Evolutionary conservation across 2,888 invertebrate species (phyloP).

Genomic region (Ceriagrion tenellum): DNA sequence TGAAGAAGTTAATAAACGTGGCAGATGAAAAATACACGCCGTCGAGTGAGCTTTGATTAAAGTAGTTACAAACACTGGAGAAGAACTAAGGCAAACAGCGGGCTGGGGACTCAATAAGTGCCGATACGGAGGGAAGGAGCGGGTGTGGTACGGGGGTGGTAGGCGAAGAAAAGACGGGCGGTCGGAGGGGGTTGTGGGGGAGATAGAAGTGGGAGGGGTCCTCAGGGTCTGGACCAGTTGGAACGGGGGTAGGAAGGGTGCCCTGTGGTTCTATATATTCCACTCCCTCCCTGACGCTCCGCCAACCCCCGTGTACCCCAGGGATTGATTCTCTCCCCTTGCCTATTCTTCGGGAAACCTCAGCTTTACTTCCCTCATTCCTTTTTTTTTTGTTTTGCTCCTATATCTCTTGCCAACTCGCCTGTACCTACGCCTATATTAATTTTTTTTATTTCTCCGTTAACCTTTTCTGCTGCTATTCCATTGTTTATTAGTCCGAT

Average conservation of each 20-base stretch:
- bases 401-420: too few relatives aligned
- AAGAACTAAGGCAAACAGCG: conserved; percentile 71
- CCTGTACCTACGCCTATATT: neutral
- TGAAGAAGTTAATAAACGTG: conserved; percentile 76
- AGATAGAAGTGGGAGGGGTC: neutral
- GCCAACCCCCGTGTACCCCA: neutral
- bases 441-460: neutral
- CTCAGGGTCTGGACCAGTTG: neutral
- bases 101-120: conserved; percentile 72
- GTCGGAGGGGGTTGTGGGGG: neutral
- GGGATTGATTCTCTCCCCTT: neutral
- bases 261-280: neutral
- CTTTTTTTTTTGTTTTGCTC: neutral
- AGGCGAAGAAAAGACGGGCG: neutral
- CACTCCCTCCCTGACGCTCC: neutral
- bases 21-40: conserved; percentile 73
- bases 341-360: neutral
- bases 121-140: conserved; percentile 47
- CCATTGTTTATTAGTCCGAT: neutral
- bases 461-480: neutral
- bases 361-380: neutral
- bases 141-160: conserved; percentile 56
- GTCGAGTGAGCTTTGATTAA: conserved; percentile 72
- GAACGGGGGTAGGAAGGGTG: neutral
- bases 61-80: conserved; percentile 73